A percentile compares a stretch with the other conserved stretches of the same genome.
phyloP scores from a whole-genome alignment of 23 tunicate species.

The Oikopleura dioica region DNA sequence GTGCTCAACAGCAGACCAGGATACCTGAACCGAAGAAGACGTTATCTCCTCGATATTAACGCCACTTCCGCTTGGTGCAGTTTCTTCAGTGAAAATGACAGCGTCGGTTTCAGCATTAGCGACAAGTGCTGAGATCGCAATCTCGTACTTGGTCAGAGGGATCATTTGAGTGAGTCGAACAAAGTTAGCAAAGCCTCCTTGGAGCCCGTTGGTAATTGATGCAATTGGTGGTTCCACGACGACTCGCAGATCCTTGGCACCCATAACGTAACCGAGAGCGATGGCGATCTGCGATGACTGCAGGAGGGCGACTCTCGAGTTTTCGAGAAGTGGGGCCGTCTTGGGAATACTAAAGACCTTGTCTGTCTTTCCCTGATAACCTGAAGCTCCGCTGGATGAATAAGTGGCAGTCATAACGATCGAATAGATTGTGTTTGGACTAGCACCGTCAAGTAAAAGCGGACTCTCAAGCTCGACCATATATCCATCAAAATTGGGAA shows the following conservation, averaged over 20 bases:
- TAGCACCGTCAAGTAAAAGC: neutral
- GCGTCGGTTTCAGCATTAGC: neutral
- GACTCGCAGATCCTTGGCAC: conserved; percentile 5
- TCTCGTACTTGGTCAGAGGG: neutral
- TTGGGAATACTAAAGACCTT: no score
- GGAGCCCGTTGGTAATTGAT: neutral
- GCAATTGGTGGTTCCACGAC: neutral
- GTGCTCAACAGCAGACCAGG: neutral
- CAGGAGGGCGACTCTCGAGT: neutral
- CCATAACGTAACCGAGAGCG: neutral
- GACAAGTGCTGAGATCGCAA: neutral
- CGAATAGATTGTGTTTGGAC: neutral
- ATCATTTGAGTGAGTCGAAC: neutral
- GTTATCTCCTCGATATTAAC: neutral
- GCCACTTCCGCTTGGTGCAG: neutral
- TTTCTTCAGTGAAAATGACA: neutral
- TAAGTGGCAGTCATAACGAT: neutral
- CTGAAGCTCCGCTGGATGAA: no score
- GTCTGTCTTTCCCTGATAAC: no score
- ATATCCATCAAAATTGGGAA: neutral
- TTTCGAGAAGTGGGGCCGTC: neutral
- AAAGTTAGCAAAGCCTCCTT: neutral
- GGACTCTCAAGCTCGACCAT: neutral
- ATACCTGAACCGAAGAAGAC: neutral
- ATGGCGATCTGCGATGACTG: neutral